phyloP scores from a whole-genome alignment of 2,113 vertebrate species.

The Dolichotis patagonum region DNA sequence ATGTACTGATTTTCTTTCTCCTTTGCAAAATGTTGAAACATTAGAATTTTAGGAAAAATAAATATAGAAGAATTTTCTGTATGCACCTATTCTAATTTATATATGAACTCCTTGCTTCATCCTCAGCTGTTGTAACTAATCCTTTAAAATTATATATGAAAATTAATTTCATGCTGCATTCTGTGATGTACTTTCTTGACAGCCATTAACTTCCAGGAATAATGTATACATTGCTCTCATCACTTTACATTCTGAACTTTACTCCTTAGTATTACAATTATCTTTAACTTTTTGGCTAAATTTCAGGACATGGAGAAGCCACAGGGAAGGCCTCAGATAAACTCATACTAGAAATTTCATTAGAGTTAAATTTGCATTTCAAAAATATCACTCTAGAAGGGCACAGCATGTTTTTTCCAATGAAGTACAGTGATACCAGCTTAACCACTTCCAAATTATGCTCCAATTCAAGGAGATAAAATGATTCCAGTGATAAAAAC shows the following conservation, averaged over 20 bases:
- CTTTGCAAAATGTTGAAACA: neutral
- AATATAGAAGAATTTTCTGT: neutral
- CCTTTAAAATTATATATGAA: neutral
- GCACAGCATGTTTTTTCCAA: neutral
- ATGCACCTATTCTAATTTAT: neutral
- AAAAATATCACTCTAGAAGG: neutral
- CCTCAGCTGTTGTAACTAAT: neutral
- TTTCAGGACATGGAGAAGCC: neutral
- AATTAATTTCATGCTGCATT: neutral
- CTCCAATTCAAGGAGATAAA: neutral
- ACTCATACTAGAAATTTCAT: neutral
- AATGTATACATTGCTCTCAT: neutral
- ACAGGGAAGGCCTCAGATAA: neutral
- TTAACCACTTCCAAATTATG: neutral
- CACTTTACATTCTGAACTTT: neutral
- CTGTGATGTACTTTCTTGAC: neutral
- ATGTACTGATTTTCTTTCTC: neutral
- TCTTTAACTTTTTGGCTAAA: neutral
- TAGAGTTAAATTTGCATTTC: neutral
- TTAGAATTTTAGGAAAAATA: neutral
- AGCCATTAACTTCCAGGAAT: neutral
- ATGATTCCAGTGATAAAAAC: neutral
- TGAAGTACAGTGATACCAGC: neutral
- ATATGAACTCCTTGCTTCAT: neutral
- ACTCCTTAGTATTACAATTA: neutral